Evolutionary conservation across 1,140 invertebrate species (phyloP).

Genomic region (Pseudomyrmex sp.): DNA sequence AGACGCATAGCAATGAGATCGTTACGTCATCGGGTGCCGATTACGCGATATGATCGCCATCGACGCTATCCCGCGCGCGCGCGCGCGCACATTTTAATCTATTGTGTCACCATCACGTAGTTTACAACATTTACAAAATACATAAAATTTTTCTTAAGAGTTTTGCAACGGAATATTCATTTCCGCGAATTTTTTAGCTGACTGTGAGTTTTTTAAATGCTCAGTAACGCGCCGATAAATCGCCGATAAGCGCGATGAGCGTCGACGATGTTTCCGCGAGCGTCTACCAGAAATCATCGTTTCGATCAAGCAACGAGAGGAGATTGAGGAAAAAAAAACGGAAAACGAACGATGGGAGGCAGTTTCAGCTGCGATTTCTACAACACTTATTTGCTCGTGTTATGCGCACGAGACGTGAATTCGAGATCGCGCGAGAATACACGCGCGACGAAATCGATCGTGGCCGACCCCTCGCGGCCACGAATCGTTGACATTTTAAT

Average conservation of each 20-base stretch:
- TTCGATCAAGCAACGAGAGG: background rate
- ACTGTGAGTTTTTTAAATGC: no score
- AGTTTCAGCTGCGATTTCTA: conserved; percentile 18
- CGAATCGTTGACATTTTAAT: conserved; percentile 56
- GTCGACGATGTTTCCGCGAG: background rate
- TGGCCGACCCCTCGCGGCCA: background rate
- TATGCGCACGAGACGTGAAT: conserved; percentile 20
- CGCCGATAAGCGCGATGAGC: conserved; percentile 12
- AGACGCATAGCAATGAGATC: conserved; percentile 36
- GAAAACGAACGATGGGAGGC: background rate
- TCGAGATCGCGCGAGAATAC: conserved; percentile 25
- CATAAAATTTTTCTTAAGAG: no score
- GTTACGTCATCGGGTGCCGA: conserved; percentile 12
- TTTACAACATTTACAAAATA: no score
- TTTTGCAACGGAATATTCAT: background rate
- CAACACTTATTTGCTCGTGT: conserved; percentile 46
- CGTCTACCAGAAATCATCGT: background rate
- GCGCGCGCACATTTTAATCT: no score
- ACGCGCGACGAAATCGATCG: conserved; percentile 44
- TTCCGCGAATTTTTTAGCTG: background rate
- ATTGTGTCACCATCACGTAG: no score
- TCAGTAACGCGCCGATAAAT: background rate
- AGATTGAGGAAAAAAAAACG: conserved; percentile 6
- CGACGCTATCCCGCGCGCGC: background rate
- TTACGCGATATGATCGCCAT: conserved; percentile 2